phyloP scores from a whole-genome alignment of 64 coral and sea anemone species.

The Actinia tenebrosa region DNA sequence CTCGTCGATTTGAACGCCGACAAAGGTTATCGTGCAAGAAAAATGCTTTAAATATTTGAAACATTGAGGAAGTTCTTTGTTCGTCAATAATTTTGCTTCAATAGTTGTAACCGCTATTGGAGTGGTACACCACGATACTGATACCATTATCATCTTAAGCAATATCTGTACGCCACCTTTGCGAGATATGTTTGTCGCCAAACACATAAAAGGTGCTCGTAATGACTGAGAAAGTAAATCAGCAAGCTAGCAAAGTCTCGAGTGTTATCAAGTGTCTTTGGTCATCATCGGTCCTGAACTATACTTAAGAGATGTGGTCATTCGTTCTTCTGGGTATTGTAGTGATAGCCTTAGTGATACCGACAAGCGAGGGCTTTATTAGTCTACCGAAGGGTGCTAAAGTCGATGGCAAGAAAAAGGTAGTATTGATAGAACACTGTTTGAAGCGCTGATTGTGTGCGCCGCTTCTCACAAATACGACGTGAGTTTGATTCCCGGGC shows the following conservation, averaged over 20 bases:
- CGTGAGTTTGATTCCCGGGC: no score
- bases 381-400: conserved; percentile 1
- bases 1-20: not conserved
- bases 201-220: not conserved
- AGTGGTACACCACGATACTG: not conserved
- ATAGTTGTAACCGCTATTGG: not conserved
- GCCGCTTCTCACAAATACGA: no score
- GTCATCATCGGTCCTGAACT: not conserved
- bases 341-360: not conserved
- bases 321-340: not conserved
- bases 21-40: not conserved
- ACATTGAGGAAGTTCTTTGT: not conserved
- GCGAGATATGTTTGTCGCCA: not conserved
- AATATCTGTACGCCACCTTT: not conserved
- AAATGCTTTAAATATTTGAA: not conserved
- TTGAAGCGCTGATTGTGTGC: no score
- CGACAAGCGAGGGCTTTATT: not conserved
- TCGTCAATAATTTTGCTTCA: not conserved
- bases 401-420: not conserved
- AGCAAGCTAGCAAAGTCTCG: not conserved
- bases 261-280: not conserved
- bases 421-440: not conserved
- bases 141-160: not conserved
- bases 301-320: not conserved
- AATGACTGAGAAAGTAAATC: not conserved